Conservation (phyloP, 2,888 invertebrate species). For the Nomada goodeniana region DNA sequence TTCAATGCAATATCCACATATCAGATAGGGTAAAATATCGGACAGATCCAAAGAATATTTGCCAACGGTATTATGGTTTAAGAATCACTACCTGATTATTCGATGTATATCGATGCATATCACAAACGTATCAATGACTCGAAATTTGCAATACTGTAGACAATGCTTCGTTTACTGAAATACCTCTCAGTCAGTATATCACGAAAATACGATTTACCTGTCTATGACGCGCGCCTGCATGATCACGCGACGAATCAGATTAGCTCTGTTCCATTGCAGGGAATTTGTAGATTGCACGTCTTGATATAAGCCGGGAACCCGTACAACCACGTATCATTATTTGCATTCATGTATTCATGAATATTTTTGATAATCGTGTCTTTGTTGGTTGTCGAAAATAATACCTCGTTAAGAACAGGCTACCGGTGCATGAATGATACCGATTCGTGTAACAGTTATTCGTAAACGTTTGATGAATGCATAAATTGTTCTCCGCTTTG, state of each 20-base stretch:
- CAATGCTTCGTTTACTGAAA: constrained; percentile 34
- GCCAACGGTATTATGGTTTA: background rate
- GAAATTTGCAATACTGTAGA: constrained; percentile 32
- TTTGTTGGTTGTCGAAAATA: constrained; percentile 14
- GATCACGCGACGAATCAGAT: constrained; percentile 56
- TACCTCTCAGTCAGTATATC: constrained; percentile 38
- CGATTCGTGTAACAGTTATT: background rate
- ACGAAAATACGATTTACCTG: constrained; percentile 52
- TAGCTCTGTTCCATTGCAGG: constrained; percentile 14
- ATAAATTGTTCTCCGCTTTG: background rate
- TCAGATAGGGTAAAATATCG: too few relatives aligned
- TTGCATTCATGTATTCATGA: constrained; percentile 7
- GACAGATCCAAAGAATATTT: background rate
- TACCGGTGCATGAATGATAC: constrained; percentile 1
- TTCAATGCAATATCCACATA: too few relatives aligned
- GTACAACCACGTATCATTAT: background rate
- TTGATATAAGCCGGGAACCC: constrained; percentile 1
- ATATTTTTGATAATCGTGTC: constrained; percentile 15
- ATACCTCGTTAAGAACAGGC: constrained; percentile 1
- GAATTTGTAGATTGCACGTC: constrained; percentile 19
- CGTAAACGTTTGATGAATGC: background rate
- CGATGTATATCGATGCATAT: background rate
- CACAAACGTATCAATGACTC: background rate
- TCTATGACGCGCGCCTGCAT: constrained; percentile 49
- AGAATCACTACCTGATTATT: constrained; percentile 5